Evolutionary conservation across 2,888 invertebrate species (phyloP).

Genomic region (Lasioglossum oenotherae): DNA sequence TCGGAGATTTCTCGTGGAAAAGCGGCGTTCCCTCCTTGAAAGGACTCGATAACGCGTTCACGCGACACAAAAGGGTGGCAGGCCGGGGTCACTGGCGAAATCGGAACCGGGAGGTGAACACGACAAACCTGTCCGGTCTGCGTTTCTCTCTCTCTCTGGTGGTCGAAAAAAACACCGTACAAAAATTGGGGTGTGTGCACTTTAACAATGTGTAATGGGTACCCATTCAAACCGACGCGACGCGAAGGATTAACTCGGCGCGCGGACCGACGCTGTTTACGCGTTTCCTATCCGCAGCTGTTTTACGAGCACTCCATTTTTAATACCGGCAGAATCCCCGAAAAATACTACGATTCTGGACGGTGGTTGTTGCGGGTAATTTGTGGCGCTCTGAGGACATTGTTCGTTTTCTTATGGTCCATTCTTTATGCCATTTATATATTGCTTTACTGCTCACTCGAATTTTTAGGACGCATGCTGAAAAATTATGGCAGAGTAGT

Average conservation of each 20-base stretch:
- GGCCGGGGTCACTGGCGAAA: conserved; percentile 41
- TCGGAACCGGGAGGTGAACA: conserved; percentile 12
- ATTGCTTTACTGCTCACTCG: not conserved
- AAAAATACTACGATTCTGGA: not conserved
- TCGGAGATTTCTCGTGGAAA: conserved; percentile 48
- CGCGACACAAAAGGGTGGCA: conserved; percentile 46
- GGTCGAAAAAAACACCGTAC: conserved; percentile 7
- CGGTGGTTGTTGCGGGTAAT: not conserved
- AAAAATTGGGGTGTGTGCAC: conserved; percentile 11
- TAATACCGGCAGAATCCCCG: not conserved
- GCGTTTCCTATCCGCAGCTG: not conserved
- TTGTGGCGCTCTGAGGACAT: not conserved
- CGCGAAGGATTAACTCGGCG: not conserved
- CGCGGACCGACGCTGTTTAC: not conserved
- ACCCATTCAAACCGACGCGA: conserved; percentile 2
- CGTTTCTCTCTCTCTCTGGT: conserved; percentile 14
- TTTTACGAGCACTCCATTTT: not conserved
- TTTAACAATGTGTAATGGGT: conserved; percentile 41
- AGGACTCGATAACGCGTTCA: conserved; percentile 55
- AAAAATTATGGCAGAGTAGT: not conserved
- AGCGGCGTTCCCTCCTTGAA: conserved; percentile 9
- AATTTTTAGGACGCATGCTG: not conserved
- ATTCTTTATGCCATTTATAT: not conserved
- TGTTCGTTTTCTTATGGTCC: not conserved
- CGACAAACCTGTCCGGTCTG: conserved; percentile 36